Evolutionary conservation across 1,140 invertebrate species (phyloP), one percentile per base, ranked within the genome.

Genomic region (Samia ricini): DNA sequence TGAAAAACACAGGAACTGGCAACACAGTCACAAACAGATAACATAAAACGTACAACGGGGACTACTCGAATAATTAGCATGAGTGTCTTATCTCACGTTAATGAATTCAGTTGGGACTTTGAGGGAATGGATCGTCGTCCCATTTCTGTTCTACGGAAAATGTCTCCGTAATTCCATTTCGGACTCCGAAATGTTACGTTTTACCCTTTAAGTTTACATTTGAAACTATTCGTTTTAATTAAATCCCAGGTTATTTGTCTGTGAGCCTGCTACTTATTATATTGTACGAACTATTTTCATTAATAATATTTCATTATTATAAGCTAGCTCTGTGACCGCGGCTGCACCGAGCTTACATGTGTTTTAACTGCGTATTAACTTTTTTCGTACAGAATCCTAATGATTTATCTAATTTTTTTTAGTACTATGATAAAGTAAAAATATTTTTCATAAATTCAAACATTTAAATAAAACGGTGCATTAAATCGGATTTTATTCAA

Each of bases 191-290:
- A 19, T 42, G 56, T 42, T 42, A 42, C 7, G 33, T 57, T 57
- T 20, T 7, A 36, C 20, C 18, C 6, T 22, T 19, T 36, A 36
- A 42, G 24, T 36, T 20, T 42, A 42, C 56, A 29, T 36, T 19
- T 8, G n/a, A 33, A 36, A 51, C 56, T 33, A 57, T 57, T 57
- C 8, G 56, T 57, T 36, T 57, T 36, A 57, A 57, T 57, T 57
- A 57, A 57, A 57, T 20, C 19, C 18, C 56, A 15, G 52, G 26
- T 57, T 29, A 57, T 33, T 26, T 57, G 29, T 57, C 18, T 42
- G 33, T 42, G 33, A 42, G 12, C 10, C 33, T 42, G 33, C 33
- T 42, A 1, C 33, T 42, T 15, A 42, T 42, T 42, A 42, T 42
- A 42, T 15, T 15, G 0, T 42, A 42, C 33, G 33, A 42, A 12